Base-by-base conservation (phyloP, 2,113 vertebrate genomes). In the Actenoides hombroni region DNA sequence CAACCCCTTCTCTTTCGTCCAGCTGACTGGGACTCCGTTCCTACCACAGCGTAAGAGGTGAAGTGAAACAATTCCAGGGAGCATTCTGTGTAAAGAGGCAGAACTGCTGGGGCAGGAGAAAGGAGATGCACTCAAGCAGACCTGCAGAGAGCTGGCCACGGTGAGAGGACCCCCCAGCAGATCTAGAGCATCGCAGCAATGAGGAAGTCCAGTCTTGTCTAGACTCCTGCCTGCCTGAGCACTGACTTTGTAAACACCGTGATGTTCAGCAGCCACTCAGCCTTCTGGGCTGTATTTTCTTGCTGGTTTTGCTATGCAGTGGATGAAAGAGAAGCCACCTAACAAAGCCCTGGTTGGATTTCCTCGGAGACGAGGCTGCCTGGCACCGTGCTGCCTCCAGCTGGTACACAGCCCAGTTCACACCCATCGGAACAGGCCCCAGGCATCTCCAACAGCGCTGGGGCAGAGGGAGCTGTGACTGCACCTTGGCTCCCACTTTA, bases 391-490 rank as follows among this genome's bases (percentile, higher is more conserved):
- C 13, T 2, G 2, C 61, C 60, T 68, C 57, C 76, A 11, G 44
- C 70, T 11, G 24, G 7, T 25, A 14, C 1, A 0, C 15, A 26
- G 23, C 29, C 29, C 59, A 6, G 26, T 4, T 9, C 11, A 2
- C 42, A 5, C 28, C 20, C 16, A 5, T 5, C 5, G 10, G 4
- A 46, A 19, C 10, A 13, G 59, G 29, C 33, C 23, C 35, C 44
- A 10, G 7, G 42, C 35, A n/a, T 0, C 71, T 37, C 44, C 25
- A 4, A 2, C 1, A 15, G 53, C 1, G 11, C 68, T 13, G 9
- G 25, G 35, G 46, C 54, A 44, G 18, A 61, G 35, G 46, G 35
- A 68, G 61, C 44, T 33, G 23, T 1, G 1, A 10, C 14, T 15
- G 6, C 23, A 13, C 15, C 1, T 39, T 12, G 44, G 6, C 56